Evolutionary conservation across 1,140 invertebrate genomes (phyloP), one percentile per base, ranked within the genome.

Genomic region (Scaptomyza pallida): DNA sequence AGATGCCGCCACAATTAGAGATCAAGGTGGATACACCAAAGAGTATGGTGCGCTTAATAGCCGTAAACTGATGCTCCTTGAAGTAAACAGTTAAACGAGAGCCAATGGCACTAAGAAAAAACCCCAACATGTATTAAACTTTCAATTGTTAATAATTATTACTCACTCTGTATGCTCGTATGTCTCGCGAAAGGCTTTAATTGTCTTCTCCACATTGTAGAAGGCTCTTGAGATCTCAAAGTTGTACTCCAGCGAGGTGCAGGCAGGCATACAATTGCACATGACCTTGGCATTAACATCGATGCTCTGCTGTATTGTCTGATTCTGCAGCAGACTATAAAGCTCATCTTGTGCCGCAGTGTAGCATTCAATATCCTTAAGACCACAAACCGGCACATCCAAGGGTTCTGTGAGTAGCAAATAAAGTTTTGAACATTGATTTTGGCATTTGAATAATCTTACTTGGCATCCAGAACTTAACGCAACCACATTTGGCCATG

Each of bases 381-480:
- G 40, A 5, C 74, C 65, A 40, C 89, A 91, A 9, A 91, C 72
- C 0, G 80, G 83, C 4, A 79, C 76, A 41, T 72, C 72, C 33
- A 74, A 30, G 4, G 86, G 86, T 45, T 91, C 89, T 91, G 21
- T 3, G 47, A 40, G 4, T 1, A 47, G 26, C n/a, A 15, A 15
- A 12, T 16, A 41, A 1, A n/a, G n/a, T n/a, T n/a, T n/a, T n/a
- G n/a, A n/a, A n/a, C n/a, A n/a, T n/a, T n/a, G 3, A 35, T 16
- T 30, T 2, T 9, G 10, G 3, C 3, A 41, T 9, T 9, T 51
- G 8, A 5, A 15, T 10, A 48, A 19, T n/a, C 26, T 16, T 17
- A 68, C 95, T 93, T 51, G 94, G 94, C 94, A 95, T 94, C 81
- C 94, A 93, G 74, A 94, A 94, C 61, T 93, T 93, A 19, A 94